phyloP scores from a whole-genome alignment of 2,888 invertebrate genomes.

The Octonoba sinensis region DNA sequence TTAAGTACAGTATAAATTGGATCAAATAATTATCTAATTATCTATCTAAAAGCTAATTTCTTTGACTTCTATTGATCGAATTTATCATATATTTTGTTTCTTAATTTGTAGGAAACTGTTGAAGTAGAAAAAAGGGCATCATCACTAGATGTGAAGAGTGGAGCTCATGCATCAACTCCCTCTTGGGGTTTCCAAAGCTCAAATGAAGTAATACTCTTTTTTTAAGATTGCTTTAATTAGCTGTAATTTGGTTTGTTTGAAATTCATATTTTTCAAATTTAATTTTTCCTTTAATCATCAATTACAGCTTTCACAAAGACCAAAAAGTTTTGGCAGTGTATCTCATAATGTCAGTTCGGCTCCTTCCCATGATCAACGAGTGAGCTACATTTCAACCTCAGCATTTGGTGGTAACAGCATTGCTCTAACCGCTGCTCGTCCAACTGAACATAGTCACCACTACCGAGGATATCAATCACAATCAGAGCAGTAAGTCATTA shows the following conservation, averaged over 20 bases:
- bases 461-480: conserved; percentile 20
- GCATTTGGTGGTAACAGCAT: conserved; percentile 45
- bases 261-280: background rate
- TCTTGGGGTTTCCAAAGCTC: conserved; percentile 39
- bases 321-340: conserved; percentile 12
- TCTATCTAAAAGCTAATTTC: too few species aligned
- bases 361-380: conserved; percentile 22
- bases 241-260: background rate
- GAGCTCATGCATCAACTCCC: conserved; percentile 13
- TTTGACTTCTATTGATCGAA: too few species aligned
- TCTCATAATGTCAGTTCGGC: conserved; percentile 11
- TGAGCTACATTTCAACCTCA: conserved; percentile 50
- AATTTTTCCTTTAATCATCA: background rate
- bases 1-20: too few species aligned
- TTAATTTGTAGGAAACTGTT: conserved; percentile 21
- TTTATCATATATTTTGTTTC: background rate
- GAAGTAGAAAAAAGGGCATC: conserved; percentile 35
- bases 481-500: conserved; percentile 37
- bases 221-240: background rate
- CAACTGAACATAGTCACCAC: conserved; percentile 43
- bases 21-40: too few species aligned
- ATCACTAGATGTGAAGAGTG: conserved; percentile 36
- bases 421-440: conserved; percentile 28
- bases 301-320: conserved; percentile 19
- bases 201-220: conserved; percentile 24